A percentile compares a stretch with the other conserved stretches of the same genome.
Conservation (phyloP, 2,113 vertebrate species). For the Crotalus viridis region DNA sequence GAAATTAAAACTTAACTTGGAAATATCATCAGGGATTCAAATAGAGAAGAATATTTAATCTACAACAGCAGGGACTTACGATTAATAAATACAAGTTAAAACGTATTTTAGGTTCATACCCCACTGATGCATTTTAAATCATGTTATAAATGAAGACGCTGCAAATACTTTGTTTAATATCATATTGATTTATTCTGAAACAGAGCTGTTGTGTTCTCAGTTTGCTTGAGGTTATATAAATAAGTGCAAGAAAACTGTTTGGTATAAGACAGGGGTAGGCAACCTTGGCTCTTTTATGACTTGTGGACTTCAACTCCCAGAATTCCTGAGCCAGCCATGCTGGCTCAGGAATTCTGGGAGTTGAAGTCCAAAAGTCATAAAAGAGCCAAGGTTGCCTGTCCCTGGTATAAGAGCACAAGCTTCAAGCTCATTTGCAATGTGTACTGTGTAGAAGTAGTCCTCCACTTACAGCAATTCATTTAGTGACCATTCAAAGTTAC, state of each 20-base stretch:
- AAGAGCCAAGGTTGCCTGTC: too few relatives aligned
- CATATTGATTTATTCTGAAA: background rate
- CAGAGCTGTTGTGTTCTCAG: background rate
- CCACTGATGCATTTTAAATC: background rate
- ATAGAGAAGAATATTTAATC: background rate
- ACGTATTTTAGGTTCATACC: background rate
- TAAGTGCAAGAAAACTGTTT: background rate
- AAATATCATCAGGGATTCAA: background rate
- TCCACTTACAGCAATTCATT: too few relatives aligned
- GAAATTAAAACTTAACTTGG: slow-evolving; percentile 11
- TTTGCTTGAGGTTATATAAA: background rate
- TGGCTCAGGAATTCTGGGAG: too few relatives aligned
- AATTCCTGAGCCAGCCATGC: too few relatives aligned
- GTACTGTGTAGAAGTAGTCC: background rate
- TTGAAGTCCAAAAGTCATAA: too few relatives aligned
- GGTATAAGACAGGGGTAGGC: background rate
- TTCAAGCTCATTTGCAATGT: background rate
- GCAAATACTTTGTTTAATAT: background rate
- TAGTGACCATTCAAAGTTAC: too few relatives aligned
- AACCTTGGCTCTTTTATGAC: too few relatives aligned
- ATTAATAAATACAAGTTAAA: background rate
- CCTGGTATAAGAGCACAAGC: background rate
- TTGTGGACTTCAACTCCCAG: too few relatives aligned
- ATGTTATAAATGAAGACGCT: background rate
- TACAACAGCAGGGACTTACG: background rate